Evolutionary conservation across 2,113 vertebrate species (phyloP), one percentile per base, ranked within the genome.

Genomic region (Astatotilapia flaviijosephi): DNA sequence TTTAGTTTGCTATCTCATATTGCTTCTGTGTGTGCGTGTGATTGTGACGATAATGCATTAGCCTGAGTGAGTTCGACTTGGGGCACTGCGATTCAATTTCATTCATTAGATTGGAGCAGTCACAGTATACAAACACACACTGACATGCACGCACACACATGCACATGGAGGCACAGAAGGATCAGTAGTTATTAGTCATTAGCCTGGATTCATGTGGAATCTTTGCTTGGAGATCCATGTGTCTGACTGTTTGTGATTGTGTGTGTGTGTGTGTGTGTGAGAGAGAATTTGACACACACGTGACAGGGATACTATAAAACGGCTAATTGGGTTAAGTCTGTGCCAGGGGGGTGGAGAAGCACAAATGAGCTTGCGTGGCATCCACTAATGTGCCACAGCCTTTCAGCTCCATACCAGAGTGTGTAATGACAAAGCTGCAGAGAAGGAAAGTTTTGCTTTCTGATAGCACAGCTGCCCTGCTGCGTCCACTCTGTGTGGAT

Each of bases 301-400:
- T 82, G 86, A 89, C 26, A 19, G 79, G 91, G 85, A 89, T 83
- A 62, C 85, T 83, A 86, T 88, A 54, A 90, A 91, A 87, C 9
- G 21, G 79, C 88, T 95, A 95, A 95, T 96, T 93, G 89, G 93
- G 94, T 94, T 94, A 95, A 93, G 83, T 83, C 82, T 86, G 89
- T 80, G 88, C 90, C 86, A 17, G 84, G 86, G 90, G 80, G 83
- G 28, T 79, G 55, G 77, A 80, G 65, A 42, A 62, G 87, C 80
- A 79, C 90, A 93, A 93, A 95, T 80, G 83, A 93, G 90, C 83
- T 82, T 28, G 73, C 83, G 8, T 80, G 80, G 86, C 65, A 80
- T 86, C 89, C 12, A 5, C 79, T 91, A 87, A 93, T 79, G 42
- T 85, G 83, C 86, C 86, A 65, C 83, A 47, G 68, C 77, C 62